Conservation (phyloP, 2,888 invertebrate species). For the Ophion ellenae region DNA sequence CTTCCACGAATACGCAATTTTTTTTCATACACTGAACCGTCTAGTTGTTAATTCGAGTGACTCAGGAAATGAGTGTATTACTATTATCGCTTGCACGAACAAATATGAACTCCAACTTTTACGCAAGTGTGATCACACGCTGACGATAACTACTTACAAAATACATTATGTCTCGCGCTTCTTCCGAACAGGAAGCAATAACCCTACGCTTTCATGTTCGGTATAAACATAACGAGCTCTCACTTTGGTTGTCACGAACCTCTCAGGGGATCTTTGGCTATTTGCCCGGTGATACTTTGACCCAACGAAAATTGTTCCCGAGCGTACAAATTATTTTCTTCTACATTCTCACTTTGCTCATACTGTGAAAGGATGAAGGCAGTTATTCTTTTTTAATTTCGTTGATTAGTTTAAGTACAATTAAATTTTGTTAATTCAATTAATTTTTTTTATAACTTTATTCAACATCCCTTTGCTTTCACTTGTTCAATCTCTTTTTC, state of each 20-base stretch:
- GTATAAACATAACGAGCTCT: neutral
- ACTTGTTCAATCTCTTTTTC: neutral
- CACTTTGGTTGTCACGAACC: constrained; percentile 21
- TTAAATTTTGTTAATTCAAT: no score
- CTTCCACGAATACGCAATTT: neutral
- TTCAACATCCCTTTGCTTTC: constrained; percentile 3
- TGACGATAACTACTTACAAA: constrained; percentile 42
- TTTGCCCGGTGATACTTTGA: constrained; percentile 43
- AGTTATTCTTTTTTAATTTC: neutral
- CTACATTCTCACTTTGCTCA: constrained; percentile 33
- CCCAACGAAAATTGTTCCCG: neutral
- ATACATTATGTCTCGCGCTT: neutral
- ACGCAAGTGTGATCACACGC: constrained; percentile 34
- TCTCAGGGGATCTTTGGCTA: constrained; percentile 50
- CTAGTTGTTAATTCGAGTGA: constrained; percentile 36
- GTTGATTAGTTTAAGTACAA: neutral
- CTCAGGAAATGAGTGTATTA: constrained; percentile 12
- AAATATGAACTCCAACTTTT: neutral
- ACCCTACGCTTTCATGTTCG: neutral
- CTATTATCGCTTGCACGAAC: neutral
- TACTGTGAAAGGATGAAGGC: neutral
- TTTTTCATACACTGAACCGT: constrained; percentile 14
- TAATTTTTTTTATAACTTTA: neutral
- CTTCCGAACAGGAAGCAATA: neutral
- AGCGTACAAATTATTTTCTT: constrained; percentile 6